Evolutionary conservation across 2,113 vertebrate species (phyloP).

Genomic region (Hippolais icterina): DNA sequence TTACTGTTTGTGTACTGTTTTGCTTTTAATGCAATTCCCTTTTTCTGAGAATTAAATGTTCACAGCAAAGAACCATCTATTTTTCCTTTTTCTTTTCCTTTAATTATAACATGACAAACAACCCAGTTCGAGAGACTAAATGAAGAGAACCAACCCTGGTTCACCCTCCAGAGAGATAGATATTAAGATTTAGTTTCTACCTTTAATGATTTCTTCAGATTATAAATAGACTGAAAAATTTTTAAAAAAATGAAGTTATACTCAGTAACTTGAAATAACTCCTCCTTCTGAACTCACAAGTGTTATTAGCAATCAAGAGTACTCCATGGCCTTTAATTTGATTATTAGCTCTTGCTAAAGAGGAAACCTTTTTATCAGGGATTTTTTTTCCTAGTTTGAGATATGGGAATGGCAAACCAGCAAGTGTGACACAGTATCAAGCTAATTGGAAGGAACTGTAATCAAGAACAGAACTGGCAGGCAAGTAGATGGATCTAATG

Average conservation of each 20-base stretch:
- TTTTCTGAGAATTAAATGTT: neutral
- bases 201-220: neutral
- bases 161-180: neutral
- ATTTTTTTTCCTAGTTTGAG: neutral
- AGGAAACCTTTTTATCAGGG: neutral
- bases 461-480: conserved; percentile 17
- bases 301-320: neutral
- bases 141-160: neutral
- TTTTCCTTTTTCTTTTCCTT: neutral
- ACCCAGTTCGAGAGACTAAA: neutral
- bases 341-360: neutral
- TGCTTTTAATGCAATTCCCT: neutral
- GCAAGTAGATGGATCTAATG: neutral
- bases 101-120: neutral
- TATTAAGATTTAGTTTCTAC: neutral
- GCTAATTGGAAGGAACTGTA: conserved; percentile 1
- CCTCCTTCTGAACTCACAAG: neutral
- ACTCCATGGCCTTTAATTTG: neutral
- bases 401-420: neutral
- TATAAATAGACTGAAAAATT: neutral
- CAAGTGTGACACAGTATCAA: neutral
- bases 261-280: neutral
- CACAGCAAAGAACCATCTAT: neutral
- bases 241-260: neutral
- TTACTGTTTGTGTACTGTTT: neutral